Base-by-base conservation (phyloP, 2,888 invertebrate genomes). In the Chymomyza fuscimana region DNA sequence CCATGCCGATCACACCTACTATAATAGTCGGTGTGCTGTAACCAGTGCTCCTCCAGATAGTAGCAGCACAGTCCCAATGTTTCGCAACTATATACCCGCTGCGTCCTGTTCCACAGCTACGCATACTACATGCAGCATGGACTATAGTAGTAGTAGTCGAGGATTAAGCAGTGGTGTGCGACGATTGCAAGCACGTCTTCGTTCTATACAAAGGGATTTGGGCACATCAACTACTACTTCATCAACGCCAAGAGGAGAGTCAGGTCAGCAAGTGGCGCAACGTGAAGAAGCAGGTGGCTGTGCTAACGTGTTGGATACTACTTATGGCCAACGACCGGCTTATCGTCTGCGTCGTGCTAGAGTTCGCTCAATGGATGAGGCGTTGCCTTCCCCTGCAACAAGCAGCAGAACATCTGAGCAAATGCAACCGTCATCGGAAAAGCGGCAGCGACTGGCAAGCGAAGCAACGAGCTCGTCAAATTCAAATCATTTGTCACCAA, bases 41-140 rank as follows among this genome's bases (percentile, higher is more conserved):
- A 54, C 63, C 32, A 15, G 51, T 60, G 7, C 36, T 12, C 22
- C 72, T 22, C 19, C 62, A 7, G 63, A 15, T 32, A 0, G 60
- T 60, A 12, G 65, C 70, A 2, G 46, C 65, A 5, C 51, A 70
- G 6, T 77, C 2, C 5, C 40, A 46, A 7, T 12, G 12, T 46
- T 82, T 19, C 65, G 63, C 54, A 66, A 69, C 4, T 76, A 64
- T 56, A 69, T 76, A 63, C 72, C 72, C 2, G 66, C 72, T 4
- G 87, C 83, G 0, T 83, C 78, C 22, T 83, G 83, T 58, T 74
- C 80, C 19, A 87, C 83, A 25, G 89, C 87, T 4, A 84, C 83
- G 1, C 87, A 82, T 63, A 84, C 83, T 5, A 87, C 87, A 0
- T 76, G 88, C 60, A 88, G 82, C 51, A 68, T 84, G 32, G 82